Evolutionary conservation across 2,797 vertebrate genomes (phyloP), one percentile per base, ranked within the genome.

Genomic region (Pampus argenteus): DNA sequence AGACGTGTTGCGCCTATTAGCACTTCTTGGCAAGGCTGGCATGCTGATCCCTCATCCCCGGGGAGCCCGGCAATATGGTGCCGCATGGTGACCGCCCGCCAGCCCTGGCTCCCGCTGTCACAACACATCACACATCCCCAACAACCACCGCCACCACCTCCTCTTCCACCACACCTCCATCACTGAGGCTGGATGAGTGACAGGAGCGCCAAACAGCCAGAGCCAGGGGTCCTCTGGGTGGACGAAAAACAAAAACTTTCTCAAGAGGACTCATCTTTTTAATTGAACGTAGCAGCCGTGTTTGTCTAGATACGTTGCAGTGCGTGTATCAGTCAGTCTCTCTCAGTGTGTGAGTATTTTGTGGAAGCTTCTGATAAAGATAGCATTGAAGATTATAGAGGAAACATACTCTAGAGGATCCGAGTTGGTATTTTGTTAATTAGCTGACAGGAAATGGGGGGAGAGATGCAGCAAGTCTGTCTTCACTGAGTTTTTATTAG

Each of bases 1-100:
- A 95, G 95, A 96, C 94, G 95, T 95, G 95, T 96, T 95, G 95
- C 91, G 93, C 95, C 95, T 95, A 95, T 96, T 95, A 95, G 94
- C 95, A 95, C 95, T 94, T 95, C 90, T 91, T 94, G 91, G 93
- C 92, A 79, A 92, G 92, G 93, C 90, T 94, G 94, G 94, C 93
- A 92, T 83, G 93, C 94, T 94, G 94, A 95, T 95, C 93, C 91
- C 83, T 87, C 83, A 69, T 92, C 94, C 94, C 92, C 78, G 82
- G 94, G 95, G 95, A 94, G 90, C 85, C 84, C 63, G 84, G 94
- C 95, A 95, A 95, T 95, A 95, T 95, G 95, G 94, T 95, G 93
- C 91, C 73, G 86, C 88, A 89, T 83, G 91, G 92, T 91, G 91
- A 92, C 91, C 91, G 91, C 91, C 92, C 90, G 91, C 84, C 89